A percentile compares a stretch with the other conserved stretches of the same genome.
These are phyloP conservation scores for Carollia perspicillata DNA, from an alignment of 2,113 vertebrate genomes.

Conservation along the genomic window DNA sequence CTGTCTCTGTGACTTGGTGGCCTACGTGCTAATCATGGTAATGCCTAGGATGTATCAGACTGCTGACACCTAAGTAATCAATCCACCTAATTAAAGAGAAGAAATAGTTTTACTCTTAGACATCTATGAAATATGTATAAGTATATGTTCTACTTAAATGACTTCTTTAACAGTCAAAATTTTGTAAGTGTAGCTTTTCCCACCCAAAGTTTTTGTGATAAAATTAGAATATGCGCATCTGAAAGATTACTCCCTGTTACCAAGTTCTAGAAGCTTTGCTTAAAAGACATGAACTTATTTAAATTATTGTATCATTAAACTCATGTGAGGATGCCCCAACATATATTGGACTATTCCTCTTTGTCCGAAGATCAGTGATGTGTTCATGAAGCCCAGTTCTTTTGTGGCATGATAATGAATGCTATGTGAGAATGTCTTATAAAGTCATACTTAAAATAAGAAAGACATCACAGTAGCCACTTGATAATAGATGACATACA, in stretches of 20 bases:
- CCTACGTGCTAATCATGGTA: no score
- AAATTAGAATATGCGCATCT: not conserved
- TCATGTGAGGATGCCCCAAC: not conserved
- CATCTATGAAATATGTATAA: not conserved
- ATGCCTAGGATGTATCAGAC: not conserved
- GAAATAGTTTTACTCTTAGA: not conserved
- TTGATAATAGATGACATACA: not conserved
- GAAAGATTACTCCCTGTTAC: not conserved
- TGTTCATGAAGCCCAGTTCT: not conserved
- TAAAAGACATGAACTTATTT: not conserved
- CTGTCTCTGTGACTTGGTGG: not conserved
- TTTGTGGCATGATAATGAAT: not conserved
- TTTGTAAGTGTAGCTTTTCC: not conserved
- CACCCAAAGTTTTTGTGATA: not conserved
- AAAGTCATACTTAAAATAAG: not conserved
- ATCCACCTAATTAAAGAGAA: not conserved
- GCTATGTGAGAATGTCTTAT: not conserved
- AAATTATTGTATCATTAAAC: not conserved
- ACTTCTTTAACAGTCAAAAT: not conserved
- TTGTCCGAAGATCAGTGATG: not conserved
- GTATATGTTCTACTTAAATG: not conserved
- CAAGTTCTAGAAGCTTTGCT: not conserved
- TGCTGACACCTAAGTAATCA: not conserved
- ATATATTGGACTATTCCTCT: not conserved
- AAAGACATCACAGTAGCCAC: not conserved